Evolutionary conservation across 1,140 invertebrate genomes (phyloP).

Genomic region (Sycophaga agraensis): DNA sequence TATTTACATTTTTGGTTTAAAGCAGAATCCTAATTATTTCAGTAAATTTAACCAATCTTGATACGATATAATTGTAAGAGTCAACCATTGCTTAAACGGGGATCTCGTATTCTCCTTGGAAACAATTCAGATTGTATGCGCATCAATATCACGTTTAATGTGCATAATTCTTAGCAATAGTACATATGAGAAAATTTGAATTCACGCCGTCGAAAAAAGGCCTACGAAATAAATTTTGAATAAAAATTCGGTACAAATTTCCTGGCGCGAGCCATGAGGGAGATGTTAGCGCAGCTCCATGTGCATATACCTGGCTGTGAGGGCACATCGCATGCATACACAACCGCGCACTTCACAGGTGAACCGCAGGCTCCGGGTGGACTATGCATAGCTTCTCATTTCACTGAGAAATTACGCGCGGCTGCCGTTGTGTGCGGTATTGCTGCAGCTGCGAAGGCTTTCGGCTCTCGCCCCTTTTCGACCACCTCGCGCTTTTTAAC

Average conservation of each 20-base stretch:
- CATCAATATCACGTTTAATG: too few relatives aligned
- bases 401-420: slow-evolving; percentile 2
- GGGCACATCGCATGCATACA: not conserved
- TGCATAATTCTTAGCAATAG: too few relatives aligned
- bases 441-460: not conserved
- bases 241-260: not conserved
- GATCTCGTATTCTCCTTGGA: too few relatives aligned
- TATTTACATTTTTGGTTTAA: too few relatives aligned
- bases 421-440: not conserved
- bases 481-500: slow-evolving; percentile 3
- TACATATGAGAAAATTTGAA: slow-evolving; percentile 1
- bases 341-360: not conserved
- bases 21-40: too few relatives aligned
- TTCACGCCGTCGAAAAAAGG: not conserved
- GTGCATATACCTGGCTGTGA: too few relatives aligned
- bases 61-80: too few relatives aligned
- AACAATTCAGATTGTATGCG: too few relatives aligned
- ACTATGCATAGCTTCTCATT: slow-evolving; percentile 17
- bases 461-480: not conserved
- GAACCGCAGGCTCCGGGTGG: not conserved
- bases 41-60: too few relatives aligned
- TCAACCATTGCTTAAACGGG: too few relatives aligned
- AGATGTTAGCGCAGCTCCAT: not conserved
- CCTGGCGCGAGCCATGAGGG: too few relatives aligned
- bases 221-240: slow-evolving; percentile 2